These are phyloP conservation scores for Psylliodes chrysocephalus DNA, from an alignment of 2,888 invertebrate species.

Conservation along the genomic window DNA sequence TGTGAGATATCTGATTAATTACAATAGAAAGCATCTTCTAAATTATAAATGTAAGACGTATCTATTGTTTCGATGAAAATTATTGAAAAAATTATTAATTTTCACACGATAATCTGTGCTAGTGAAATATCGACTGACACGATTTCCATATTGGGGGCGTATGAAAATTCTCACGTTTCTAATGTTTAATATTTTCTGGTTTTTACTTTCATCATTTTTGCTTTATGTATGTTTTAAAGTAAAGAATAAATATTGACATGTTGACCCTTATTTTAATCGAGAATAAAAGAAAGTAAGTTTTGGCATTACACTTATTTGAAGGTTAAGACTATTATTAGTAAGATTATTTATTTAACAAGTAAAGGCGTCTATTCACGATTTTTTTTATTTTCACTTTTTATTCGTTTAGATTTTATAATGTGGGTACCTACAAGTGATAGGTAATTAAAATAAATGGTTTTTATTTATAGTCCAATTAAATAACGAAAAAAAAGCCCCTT, in stretches of 20 bases:
- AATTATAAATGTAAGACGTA: slow-evolving; percentile 5
- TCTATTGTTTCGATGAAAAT: slow-evolving; percentile 34
- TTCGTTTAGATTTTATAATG: neutral
- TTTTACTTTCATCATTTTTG: slow-evolving; percentile 14
- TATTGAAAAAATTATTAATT: slow-evolving; percentile 28
- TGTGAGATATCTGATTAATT: slow-evolving; percentile 16
- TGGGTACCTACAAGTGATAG: no score
- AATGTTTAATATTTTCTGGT: slow-evolving; percentile 14
- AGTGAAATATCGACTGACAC: slow-evolving; percentile 25
- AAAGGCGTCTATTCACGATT: neutral
- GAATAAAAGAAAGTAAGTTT: slow-evolving; percentile 6
- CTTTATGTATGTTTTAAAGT: neutral
- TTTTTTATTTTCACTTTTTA: neutral
- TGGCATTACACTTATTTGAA: neutral
- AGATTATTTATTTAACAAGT: neutral
- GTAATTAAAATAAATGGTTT: no score
- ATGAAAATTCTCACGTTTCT: slow-evolving; percentile 32
- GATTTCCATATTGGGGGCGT: slow-evolving; percentile 31
- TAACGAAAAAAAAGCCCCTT: no score
- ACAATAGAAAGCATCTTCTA: slow-evolving; percentile 16
- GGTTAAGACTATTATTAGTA: slow-evolving; percentile 1
- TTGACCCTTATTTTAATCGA: slow-evolving; percentile 12
- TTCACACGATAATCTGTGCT: slow-evolving; percentile 32
- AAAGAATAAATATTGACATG: slow-evolving; percentile 9
- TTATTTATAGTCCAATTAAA: no score